Evolutionary conservation across 2,888 invertebrate species (phyloP), one percentile per base, ranked within the genome.

Genomic region (Heliconius cydno): DNA sequence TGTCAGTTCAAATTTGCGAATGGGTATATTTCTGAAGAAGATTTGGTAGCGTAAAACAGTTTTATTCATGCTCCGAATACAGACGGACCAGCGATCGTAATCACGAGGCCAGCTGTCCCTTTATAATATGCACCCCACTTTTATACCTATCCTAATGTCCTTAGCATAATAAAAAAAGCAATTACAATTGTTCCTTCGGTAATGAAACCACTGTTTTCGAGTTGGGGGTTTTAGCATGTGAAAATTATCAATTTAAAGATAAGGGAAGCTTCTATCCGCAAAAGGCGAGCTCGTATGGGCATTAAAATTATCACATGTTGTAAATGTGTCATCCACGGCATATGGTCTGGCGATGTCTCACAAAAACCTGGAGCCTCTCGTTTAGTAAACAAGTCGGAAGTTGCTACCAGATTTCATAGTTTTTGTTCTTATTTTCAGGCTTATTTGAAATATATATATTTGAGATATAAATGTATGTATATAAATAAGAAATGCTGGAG

Each of bases 241-340:
- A 78, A 78, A 67, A 72, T 76, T 79, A 76, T 79, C 71, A 79
- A 76, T 79, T 78, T 68, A 63, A 41, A 79, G 77, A 76, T 78
- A 81, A 81, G 75, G 75, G 75, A 74, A 75, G 57, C 72, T 77
- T 77, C 66, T 66, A 75, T 80, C 79, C 74, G 78, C 66, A 77
- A 81, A 81, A 76, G 75, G 72, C 60, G 78, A 65, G 73, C 67
- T 83, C 77, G 82, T 81, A 82, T 80, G 80, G 78, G 76, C 79
- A 82, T 80, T 82, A 84, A 85, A 84, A 83, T 84, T 81, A 81
- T 85, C 86, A 88, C 90, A 91, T 85, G 89, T 90, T 86, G 86
- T 85, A 85, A 88, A 89, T 90, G 89, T 92, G 92, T 91, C 91
- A 91, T 90, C 87, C 83, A 80, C 82, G 85, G 85, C 89, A 90